Base-by-base conservation (phyloP, 1,140 invertebrate species). In the Conus ventricosus region DNA sequence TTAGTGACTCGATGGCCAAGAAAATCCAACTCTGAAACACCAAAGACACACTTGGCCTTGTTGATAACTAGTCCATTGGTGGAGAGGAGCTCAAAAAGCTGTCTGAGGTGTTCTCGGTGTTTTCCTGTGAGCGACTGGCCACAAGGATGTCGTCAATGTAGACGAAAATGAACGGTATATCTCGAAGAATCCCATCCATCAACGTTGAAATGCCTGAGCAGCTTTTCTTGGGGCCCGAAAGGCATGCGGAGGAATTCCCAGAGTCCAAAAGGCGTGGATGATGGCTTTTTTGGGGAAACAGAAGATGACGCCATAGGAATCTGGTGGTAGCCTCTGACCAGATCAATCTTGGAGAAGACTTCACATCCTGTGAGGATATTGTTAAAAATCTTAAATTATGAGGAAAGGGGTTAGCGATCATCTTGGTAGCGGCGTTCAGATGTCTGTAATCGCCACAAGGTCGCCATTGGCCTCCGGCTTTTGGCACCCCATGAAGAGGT, bases 111-210 rank as follows among this genome's bases (percentile, higher is more conserved):
- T 25, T 78, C 53, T 3, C 5, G 51, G 63, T 90, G 84, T 87
- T 90, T 54, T 90, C 82, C 23, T 25, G 25, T 39, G 67, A 78
- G 54, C 23, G 51, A 67, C 86, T 90, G 75, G 83, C 89, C 11
- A 90, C 84, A 51, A 90, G 63, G 53, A 90, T 71, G 71, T 91
- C 90, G 67, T 91, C 89, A 60, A 91, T 57, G 85, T 91, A 91
- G 39, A 81, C 85, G 55, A 55, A 90, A 51, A 80, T 86, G 71
- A 89, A 87, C 54, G 84, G 63, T 23, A 84, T 53, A 63, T 88
- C 89, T 84, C 71, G 89, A 60, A 90, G 53, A 25, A 90, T 80
- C 11, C 39, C 83, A 67, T 90, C 78, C 60, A 82, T 90, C 25
- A 90, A 84, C 90, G 11, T 81, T 90, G 89, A 85, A 90, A 90